Base-by-base conservation (phyloP, 2,888 invertebrate species). In the Hirtodrosophila histrioides region DNA sequence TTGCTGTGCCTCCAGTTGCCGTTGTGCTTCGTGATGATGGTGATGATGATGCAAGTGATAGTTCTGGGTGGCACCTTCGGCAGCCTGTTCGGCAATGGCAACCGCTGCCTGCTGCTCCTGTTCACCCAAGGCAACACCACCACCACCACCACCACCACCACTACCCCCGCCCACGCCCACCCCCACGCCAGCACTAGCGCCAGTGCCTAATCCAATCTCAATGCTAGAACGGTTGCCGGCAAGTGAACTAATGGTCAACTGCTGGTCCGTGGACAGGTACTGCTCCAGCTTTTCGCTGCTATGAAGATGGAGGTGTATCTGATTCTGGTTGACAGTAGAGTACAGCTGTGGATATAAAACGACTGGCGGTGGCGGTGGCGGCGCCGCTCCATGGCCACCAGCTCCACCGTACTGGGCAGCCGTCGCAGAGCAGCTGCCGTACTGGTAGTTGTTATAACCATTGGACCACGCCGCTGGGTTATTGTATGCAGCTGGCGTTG, bases 261-360 rank as follows among this genome's bases (percentile, higher is more conserved):
- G 89, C 46, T 92, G 91, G 5, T 93, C 93, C 46, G 66, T 62
- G 0, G 93, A 93, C 66, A 94, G 92, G 75, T 94, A 94, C 87
- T 94, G 94, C 75, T 95, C 95, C 74, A 94, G 80, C 89, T 94
- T 95, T 53, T 95, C 95, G 5, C 93, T 92, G 12, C 93, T 92
- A 90, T 96, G 96, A 29, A 95, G 91, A 86, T 96, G 96, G 23
- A 96, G 93, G 89, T 97, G 96, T 67, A 96, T 96, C 92, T 96
- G 96, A 91, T 96, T 96, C 91, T 96, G 96, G 90, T 96, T 96
- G 54, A 96, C 96, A 24, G 96, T 96, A 40, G 96, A 96, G 90
- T 96, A 95, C 0, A 96, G 92, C 85, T 96, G 95, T 0, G 96
- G 96, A 86, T 94, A 94, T 0, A 96, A 93, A 17, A 96, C 94